Base-by-base conservation (phyloP, 2,888 invertebrate genomes). In the Taenaris catops region DNA sequence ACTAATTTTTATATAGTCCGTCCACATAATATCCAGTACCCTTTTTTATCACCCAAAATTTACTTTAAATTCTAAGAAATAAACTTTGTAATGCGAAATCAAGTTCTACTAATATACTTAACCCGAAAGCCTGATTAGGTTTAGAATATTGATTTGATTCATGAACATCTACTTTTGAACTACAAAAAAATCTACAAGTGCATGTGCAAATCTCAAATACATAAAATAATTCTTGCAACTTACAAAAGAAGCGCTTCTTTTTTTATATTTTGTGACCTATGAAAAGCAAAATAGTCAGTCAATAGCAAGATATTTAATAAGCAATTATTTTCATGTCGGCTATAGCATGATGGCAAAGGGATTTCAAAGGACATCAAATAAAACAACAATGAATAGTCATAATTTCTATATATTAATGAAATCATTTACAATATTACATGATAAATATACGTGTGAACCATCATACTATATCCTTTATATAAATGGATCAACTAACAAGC, bases 321-420 rank as follows among this genome's bases (percentile, higher is more conserved):
- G 4, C 14, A 14, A 14, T 14, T 14, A 14, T 11, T 8, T 16
- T 8, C 18, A 9, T 34, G 25, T 44, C 51, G 57, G 52, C 43
- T 75, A 83, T 79, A 86, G 83, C 75, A 83, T 86, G 84, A 86
- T 86, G 84, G 84, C 53, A 56, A 52, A 58, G 64, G 56, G 48
- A 17, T 39, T 38, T 21, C 14, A 41, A 44, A 39, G 58, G 73
- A 60, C 59, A 41, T 36, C 44, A 73, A 84, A 83, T 83, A 58
- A 84, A 84, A 84, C 83, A 72, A 75, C 74, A 55, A 34, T 16
- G 41, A 16, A 44, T 34, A 44, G 55, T 50, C 44, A 39, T 38
- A 52, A 61, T 61, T 55, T 55, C 51, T 55, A 49, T 81, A 63
- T 81, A 80, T 80, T 80, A 64, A 64, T 44, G 38, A 53, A 62